A percentile compares a stretch with the other conserved stretches of the same genome.
These are phyloP conservation scores for Dendrolimus pini DNA, from an alignment of 2,888 invertebrate species.

Conservation along the genomic window DNA sequence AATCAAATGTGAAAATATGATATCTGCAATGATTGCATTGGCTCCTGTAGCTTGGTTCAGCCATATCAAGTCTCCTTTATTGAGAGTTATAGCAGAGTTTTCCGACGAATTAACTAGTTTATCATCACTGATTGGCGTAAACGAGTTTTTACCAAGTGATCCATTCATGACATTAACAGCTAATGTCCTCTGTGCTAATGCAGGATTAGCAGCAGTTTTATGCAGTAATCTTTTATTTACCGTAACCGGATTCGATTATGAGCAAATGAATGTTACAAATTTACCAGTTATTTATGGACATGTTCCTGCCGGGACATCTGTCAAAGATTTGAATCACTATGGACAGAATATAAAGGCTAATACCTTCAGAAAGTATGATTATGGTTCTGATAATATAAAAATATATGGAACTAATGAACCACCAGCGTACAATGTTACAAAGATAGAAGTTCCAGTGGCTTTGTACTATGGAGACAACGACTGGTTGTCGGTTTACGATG, in stretches of 20 bases:
- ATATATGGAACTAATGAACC: conserved; percentile 5
- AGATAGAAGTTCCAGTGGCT: conserved; percentile 7
- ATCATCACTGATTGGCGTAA: background rate
- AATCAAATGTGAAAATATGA: conserved; percentile 66
- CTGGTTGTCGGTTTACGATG: conserved; percentile 7
- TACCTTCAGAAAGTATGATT: conserved; percentile 12
- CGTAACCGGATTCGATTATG: too few relatives aligned
- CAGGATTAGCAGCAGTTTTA: background rate
- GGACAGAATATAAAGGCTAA: conserved; percentile 10
- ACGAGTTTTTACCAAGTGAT: conserved; percentile 2
- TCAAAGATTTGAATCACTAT: conserved; percentile 37
- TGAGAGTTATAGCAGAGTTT: too few relatives aligned
- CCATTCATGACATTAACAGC: background rate
- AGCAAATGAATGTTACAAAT: conserved; percentile 4
- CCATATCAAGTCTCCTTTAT: too few relatives aligned
- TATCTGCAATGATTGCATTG: conserved; percentile 71
- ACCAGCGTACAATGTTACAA: conserved; percentile 2
- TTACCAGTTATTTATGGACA: conserved; percentile 8
- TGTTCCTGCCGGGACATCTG: conserved; percentile 46
- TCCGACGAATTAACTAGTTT: too few relatives aligned
- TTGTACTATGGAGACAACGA: conserved; percentile 15
- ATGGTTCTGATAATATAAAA: conserved; percentile 4
- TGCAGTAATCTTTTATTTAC: conserved; percentile 1
- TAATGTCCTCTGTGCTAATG: background rate
- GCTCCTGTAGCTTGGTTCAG: conserved; percentile 76